Conservation (phyloP, 2,888 invertebrate genomes). For the Heliconius cydno region DNA sequence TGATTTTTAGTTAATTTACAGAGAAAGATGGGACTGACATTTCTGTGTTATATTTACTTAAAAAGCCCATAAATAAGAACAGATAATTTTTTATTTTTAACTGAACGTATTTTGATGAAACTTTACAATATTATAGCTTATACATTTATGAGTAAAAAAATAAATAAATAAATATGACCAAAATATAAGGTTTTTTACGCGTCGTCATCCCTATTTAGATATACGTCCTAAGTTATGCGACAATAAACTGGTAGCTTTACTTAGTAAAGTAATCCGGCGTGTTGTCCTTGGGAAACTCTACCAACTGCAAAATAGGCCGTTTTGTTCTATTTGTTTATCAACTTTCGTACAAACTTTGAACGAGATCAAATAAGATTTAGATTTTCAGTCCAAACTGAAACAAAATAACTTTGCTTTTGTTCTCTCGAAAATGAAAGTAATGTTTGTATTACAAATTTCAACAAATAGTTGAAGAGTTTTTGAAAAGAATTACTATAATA, state of each 20-base stretch:
- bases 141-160: not conserved
- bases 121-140: no score
- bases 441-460: conserved; percentile 1
- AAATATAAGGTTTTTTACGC: conserved; percentile 7
- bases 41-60: no score
- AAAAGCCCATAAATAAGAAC: no score
- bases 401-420: conserved; percentile 1
- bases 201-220: conserved; percentile 1
- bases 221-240: conserved; percentile 8
- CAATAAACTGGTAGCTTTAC: conserved; percentile 26
- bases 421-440: not conserved
- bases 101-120: no score
- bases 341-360: conserved; percentile 24
- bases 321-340: conserved; percentile 18
- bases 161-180: not conserved
- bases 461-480: not conserved
- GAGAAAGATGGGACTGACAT: no score
- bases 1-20: no score
- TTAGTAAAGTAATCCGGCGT: conserved; percentile 25
- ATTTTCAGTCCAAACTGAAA: conserved; percentile 15
- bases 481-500: not conserved
- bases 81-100: no score
- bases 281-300: conserved; percentile 14
- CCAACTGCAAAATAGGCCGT: conserved; percentile 28
- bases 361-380: conserved; percentile 26